Evolutionary conservation across 2,113 vertebrate species (phyloP), one percentile per base, ranked within the genome.

Genomic region (Cnemophilus loriae): DNA sequence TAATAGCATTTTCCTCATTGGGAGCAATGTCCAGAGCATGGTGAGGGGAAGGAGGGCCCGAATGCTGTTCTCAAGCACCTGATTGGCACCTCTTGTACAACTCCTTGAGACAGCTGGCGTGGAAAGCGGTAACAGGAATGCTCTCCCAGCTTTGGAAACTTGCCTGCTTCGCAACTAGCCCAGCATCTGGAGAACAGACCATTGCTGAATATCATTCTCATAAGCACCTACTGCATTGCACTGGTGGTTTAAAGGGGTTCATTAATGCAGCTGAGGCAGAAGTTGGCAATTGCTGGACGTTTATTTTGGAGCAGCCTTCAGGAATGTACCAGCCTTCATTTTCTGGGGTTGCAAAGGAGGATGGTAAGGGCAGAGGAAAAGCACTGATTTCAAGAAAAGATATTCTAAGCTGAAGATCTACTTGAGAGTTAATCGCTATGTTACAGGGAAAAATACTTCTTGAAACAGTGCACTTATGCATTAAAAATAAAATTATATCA

Each of bases 1-100:
- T 12, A 68, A 44, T 19, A 53, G 35, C 1, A 3, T 75, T 78
- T 95, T 84, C 65, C 52, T 93, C 52, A 2, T 2, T 32, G 30
- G 33, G n/a, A 84, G 22, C 24, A 4, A 53, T 27, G 41, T 52
- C 55, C 12, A 2, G 68, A 74, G 39, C 19, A 42, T 9, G 13
- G 27, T 0, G 0, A 89, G 35, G 28, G 52, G 52, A 84, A 78
- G 52, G 27, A 88, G 18, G 26, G n/a, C 39, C 41, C 0, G 0
- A 75, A 85, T 41, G 42, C 32, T 77, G 8, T n/a, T 32, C 44
- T 65, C 3, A 1, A 35, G 30, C 44, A 39, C 67, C 57, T 60
- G 49, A 56, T 64, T 67, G 57, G 41, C 56, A 32, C 47, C 37
- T 87, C 84, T 56, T 74, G 30, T 89, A 88, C 23, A 87, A 46